These are phyloP conservation scores for Palythoa grandiflora DNA, from an alignment of 92 coral and sea anemone species.

Conservation along the genomic window DNA sequence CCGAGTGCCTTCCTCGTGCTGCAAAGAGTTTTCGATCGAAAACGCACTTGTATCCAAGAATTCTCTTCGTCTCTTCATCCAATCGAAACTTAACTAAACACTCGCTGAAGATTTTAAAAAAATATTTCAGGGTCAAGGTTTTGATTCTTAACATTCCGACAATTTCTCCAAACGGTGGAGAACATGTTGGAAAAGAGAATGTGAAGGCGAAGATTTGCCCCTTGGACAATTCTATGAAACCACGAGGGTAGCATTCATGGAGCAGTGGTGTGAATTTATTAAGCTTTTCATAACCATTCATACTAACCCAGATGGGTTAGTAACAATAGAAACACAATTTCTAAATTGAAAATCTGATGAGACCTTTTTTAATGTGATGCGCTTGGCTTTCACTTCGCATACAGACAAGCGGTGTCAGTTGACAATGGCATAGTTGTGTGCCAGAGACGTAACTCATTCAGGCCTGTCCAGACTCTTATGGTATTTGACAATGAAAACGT, in stretches of 20 bases:
- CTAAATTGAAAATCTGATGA: constrained; percentile 31
- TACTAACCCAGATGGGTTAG: constrained; percentile 41
- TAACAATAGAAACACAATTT: constrained; percentile 40
- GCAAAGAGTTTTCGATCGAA: constrained; percentile 5
- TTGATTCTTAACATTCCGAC: background rate
- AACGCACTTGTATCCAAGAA: constrained; percentile 28
- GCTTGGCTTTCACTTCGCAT: constrained; percentile 23
- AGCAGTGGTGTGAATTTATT: constrained; percentile 20
- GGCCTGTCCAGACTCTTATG: constrained; percentile 16
- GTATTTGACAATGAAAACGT: constrained; percentile 53
- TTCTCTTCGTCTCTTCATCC: background rate
- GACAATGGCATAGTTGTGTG: background rate
- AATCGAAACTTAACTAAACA: background rate
- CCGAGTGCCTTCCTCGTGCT: constrained; percentile 29
- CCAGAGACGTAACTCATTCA: constrained; percentile 22
- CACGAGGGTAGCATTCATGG: constrained; percentile 37
- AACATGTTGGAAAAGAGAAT: background rate
- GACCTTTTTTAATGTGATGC: constrained; percentile 1
- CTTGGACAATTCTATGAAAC: background rate
- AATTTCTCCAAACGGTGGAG: background rate
- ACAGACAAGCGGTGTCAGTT: background rate
- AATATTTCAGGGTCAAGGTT: background rate
- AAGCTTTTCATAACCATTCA: constrained; percentile 46
- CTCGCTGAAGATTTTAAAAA: background rate
- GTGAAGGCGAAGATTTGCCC: constrained; percentile 2